These are phyloP conservation scores for Drosophila arizonae DNA, from an alignment of 1,140 invertebrate species.

Conservation along the genomic window DNA sequence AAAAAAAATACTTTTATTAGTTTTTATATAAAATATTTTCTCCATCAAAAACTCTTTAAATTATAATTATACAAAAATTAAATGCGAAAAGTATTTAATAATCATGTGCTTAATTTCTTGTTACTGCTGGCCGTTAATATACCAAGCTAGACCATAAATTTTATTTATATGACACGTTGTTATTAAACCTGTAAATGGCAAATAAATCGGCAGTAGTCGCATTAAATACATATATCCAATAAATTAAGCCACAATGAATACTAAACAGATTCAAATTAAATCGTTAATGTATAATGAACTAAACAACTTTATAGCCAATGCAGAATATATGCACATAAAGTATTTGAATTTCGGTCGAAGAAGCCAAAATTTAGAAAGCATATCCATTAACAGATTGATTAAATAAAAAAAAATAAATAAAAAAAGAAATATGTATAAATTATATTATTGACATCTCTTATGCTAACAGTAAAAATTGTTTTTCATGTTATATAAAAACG, in stretches of 20 bases:
- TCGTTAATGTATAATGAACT: constrained; percentile 41
- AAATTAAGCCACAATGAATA: constrained; percentile 68
- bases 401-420: too few relatives aligned
- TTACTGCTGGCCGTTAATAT: background rate
- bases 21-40: too few relatives aligned
- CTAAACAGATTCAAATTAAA: constrained; percentile 69
- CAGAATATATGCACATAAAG: background rate
- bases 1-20: too few relatives aligned
- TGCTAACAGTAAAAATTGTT: background rate
- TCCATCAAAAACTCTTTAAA: too few relatives aligned
- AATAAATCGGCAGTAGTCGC: constrained; percentile 20
- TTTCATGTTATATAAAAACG: background rate
- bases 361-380: too few relatives aligned
- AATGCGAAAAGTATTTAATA: too few relatives aligned
- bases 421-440: too few relatives aligned
- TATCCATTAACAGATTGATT: too few relatives aligned
- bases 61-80: too few relatives aligned
- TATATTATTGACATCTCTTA: background rate
- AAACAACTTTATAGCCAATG: background rate
- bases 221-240: constrained; percentile 37
- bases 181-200: constrained; percentile 27
- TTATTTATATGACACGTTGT: constrained; percentile 26
- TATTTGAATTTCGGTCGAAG: too few relatives aligned
- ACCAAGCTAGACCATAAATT: background rate
- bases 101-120: too few relatives aligned